Evolutionary conservation across 30 jellyfish, hydroid and myxozoan species (phyloP).

Genomic region (Chrysaora quinquecirrha): DNA sequence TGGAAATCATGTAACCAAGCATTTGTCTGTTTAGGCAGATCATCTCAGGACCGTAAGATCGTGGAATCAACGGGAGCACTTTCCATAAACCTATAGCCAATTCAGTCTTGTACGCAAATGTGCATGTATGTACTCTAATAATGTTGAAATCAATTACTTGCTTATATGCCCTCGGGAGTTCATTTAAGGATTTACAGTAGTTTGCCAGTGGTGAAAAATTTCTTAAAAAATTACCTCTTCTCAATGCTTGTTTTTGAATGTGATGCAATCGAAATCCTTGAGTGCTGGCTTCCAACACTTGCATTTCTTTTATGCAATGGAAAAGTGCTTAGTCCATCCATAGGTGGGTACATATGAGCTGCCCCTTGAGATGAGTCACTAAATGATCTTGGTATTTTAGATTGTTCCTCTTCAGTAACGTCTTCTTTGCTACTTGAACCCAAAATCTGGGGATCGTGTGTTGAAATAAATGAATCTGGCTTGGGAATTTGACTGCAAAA

Average conservation of each 20-base stretch:
- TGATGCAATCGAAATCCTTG: constrained; percentile 52
- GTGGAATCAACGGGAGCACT: too few species aligned
- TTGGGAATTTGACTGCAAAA: constrained; percentile 42
- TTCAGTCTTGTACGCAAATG: too few species aligned
- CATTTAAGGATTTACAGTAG: too few species aligned
- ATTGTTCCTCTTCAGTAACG: constrained; percentile 40
- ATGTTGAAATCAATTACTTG: too few species aligned
- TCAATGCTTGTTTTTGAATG: constrained; percentile 87
- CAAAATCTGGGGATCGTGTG: not conserved
- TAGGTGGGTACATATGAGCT: constrained; percentile 29
- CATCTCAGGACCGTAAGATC: too few species aligned
- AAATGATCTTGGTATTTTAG: constrained; percentile 55
- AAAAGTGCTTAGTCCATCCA: constrained; percentile 65
- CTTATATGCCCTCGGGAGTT: too few species aligned
- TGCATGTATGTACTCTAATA: too few species aligned
- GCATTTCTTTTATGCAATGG: constrained; percentile 71
- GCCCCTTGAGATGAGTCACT: constrained; percentile 68
- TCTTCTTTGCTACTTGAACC: constrained; percentile 65
- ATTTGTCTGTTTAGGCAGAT: too few species aligned
- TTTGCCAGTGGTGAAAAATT: too few species aligned
- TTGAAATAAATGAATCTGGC: constrained; percentile 1
- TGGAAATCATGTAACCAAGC: too few species aligned
- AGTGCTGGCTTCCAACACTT: constrained; percentile 59
- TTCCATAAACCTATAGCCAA: too few species aligned
- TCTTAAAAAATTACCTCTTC: constrained; percentile 71